A percentile compares a stretch with the other conserved stretches of the same genome.
Evolutionary conservation across 2,888 invertebrate species (phyloP).

Genomic region (Pristionchus fissidentatus): DNA sequence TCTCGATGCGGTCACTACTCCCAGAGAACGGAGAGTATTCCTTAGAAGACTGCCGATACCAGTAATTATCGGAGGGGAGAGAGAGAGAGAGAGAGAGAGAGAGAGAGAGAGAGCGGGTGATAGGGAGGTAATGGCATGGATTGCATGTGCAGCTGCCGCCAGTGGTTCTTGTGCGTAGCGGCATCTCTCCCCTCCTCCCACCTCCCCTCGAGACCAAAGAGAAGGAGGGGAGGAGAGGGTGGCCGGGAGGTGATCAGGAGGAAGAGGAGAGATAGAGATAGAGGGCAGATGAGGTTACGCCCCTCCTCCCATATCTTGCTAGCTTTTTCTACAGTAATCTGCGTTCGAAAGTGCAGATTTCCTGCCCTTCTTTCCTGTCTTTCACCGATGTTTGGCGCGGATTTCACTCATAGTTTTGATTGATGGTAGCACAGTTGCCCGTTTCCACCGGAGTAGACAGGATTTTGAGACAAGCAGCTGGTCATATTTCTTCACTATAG

Average conservation of each 20-base stretch:
- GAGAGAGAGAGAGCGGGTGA: slow-evolving; percentile 7
- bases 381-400: background rate
- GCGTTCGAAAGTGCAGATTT: background rate
- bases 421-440: background rate
- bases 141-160: slow-evolving; percentile 24
- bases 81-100: background rate
- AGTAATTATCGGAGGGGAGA: slow-evolving; percentile 14
- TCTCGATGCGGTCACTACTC: background rate
- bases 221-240: background rate
- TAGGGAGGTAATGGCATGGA: too few species aligned
- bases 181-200: background rate
- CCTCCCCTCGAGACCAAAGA: background rate
- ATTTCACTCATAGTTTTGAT: background rate
- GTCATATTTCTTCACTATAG: too few species aligned
- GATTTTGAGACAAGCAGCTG: background rate
- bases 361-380: background rate
- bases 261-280: background rate
- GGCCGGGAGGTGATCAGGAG: background rate
- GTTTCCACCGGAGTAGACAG: background rate
- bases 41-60: slow-evolving; percentile 37
- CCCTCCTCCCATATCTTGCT: background rate
- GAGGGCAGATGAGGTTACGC: slow-evolving; percentile 26
- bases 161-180: background rate
- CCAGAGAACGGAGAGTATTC: background rate
- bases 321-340: background rate